These are phyloP conservation scores for Artemia sp. DNA, from an alignment of 2,888 invertebrate species.

Conservation along the genomic window DNA sequence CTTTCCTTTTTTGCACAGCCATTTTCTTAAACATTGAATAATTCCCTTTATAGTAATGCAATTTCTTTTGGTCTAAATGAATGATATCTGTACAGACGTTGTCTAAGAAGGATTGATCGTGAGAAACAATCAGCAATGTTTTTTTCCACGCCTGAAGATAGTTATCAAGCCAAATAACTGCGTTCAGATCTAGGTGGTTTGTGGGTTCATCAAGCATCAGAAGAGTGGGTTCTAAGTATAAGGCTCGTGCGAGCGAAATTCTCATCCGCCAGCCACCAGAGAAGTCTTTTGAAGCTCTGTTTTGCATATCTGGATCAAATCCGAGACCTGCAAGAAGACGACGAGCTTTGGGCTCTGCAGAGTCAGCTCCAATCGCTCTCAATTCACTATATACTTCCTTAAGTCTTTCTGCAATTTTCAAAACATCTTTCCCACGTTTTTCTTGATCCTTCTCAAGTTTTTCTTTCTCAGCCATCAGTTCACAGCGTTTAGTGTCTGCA, in stretches of 20 bases:
- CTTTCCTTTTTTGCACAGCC: conserved; percentile 85
- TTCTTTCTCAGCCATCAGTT: conserved; percentile 62
- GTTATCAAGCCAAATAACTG: conserved; percentile 99
- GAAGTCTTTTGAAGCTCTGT: conserved; percentile 53
- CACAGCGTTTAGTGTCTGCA: conserved; percentile 74
- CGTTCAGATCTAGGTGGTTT: conserved; percentile 96
- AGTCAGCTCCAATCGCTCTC: conserved; percentile 89
- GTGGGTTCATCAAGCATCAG: conserved; percentile 95
- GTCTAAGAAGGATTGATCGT: conserved; percentile 98
- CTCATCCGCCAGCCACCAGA: conserved; percentile 96
- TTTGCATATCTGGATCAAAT: conserved; percentile 59
- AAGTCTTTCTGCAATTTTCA: conserved; percentile 53
- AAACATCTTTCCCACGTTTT: conserved; percentile 45
- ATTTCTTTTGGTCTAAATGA: conserved; percentile 81
- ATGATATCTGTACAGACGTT: conserved; percentile 99
- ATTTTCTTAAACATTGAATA: conserved; percentile 98
- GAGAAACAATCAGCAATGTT: conserved; percentile 90
- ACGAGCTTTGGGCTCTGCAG: conserved; percentile 88
- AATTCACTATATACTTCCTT: conserved; percentile 90
- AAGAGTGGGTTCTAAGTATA: conserved; percentile 93
- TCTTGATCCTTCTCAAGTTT: conserved; percentile 52
- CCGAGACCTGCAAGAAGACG: conserved; percentile 94
- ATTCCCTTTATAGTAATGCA: conserved; percentile 93
- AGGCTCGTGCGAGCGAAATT: conserved; percentile 84
- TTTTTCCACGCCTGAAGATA: conserved; percentile 96